These are phyloP conservation scores for Hemicordylus capensis DNA, from an alignment of 2,113 vertebrate species.

Conservation along the genomic window DNA sequence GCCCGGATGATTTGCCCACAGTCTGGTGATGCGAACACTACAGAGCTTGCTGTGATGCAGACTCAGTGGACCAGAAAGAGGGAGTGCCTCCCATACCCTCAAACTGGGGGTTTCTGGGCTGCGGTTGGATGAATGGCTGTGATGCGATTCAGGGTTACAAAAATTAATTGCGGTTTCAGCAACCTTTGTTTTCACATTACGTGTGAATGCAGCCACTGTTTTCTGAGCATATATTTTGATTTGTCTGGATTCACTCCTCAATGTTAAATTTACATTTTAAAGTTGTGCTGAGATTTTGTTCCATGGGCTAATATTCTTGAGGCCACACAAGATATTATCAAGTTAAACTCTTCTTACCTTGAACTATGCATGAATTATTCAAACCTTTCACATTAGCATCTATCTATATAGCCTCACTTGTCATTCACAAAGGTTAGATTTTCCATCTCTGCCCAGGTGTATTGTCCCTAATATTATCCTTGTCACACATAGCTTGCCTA, in stretches of 20 bases:
- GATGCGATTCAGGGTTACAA: too few species aligned
- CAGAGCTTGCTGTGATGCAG: too few species aligned
- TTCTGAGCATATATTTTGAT: neutral
- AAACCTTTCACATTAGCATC: constrained; percentile 43
- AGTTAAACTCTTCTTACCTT: constrained; percentile 55
- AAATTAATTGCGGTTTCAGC: too few species aligned
- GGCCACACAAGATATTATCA: constrained; percentile 25
- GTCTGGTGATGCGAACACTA: too few species aligned
- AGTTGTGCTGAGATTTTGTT: constrained; percentile 30
- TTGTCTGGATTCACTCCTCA: constrained; percentile 11
- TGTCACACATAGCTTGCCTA: neutral
- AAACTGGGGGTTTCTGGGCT: too few species aligned
- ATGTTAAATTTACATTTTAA: constrained; percentile 39
- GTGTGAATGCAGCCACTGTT: too few species aligned
- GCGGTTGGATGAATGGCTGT: too few species aligned
- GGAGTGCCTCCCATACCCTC: too few species aligned
- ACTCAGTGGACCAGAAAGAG: too few species aligned
- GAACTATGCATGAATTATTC: constrained; percentile 62
- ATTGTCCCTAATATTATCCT: constrained; percentile 24
- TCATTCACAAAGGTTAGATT: constrained; percentile 53
- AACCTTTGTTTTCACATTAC: too few species aligned
- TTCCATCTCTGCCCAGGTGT: constrained; percentile 40
- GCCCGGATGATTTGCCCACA: too few species aligned
- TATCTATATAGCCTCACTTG: constrained; percentile 27
- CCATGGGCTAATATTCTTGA: constrained; percentile 45